These are phyloP conservation scores for Poeciliopsis paucimaculata DNA, from an alignment of 2,797 vertebrate genomes.

Conservation along the genomic window DNA sequence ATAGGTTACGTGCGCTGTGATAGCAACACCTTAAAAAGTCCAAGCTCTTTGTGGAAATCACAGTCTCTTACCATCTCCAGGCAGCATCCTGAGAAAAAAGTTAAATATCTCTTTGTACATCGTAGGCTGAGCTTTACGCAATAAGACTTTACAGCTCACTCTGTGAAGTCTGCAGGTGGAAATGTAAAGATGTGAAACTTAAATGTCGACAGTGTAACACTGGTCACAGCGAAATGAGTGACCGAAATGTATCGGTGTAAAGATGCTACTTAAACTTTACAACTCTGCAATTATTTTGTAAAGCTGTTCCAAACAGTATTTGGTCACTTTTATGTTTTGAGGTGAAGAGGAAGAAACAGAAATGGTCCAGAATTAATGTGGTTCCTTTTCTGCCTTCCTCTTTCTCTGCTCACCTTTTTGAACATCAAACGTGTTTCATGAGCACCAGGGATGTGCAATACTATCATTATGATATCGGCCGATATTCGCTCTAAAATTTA, in stretches of 20 bases:
- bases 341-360: neutral
- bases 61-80: neutral
- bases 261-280: neutral
- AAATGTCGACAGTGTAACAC: neutral
- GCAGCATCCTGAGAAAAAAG: too few species aligned
- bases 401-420: conserved; percentile 41
- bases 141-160: too few species aligned
- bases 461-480: too few species aligned
- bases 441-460: too few species aligned
- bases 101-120: too few species aligned
- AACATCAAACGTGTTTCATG: conserved; percentile 53
- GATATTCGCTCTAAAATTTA: too few species aligned
- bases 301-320: neutral
- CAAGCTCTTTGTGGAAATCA: neutral
- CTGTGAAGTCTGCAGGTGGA: too few species aligned
- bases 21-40: too few species aligned
- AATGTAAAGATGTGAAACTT: too few species aligned
- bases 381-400: conserved; percentile 30
- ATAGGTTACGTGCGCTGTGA: too few species aligned
- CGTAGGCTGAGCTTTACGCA: too few species aligned
- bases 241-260: neutral
- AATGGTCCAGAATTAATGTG: neutral
- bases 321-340: neutral
- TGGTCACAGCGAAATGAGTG: neutral
- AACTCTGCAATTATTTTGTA: neutral